Conservation (phyloP, 2,797 vertebrate genomes). For the Odontamblyopus rebecca region DNA sequence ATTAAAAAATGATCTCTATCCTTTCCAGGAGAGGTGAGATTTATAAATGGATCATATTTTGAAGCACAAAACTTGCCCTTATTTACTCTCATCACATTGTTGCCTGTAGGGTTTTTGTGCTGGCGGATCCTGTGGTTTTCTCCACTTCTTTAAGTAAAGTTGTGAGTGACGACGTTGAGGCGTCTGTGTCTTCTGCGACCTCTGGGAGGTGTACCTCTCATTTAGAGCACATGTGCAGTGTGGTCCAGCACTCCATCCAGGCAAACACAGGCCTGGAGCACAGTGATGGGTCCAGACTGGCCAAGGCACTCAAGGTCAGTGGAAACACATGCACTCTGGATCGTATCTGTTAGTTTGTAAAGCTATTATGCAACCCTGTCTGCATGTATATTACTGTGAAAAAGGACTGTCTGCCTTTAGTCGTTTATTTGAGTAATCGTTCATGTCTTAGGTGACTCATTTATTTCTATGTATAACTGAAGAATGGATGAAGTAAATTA, state of each 20-base stretch:
- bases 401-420: no score
- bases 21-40: conserved; percentile 88
- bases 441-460: no score
- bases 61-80: neutral
- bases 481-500: no score
- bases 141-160: conserved; percentile 78
- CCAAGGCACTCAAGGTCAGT: conserved; percentile 83
- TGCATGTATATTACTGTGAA: no score
- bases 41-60: neutral
- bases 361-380: no score
- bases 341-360: no score
- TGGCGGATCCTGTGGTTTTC: conserved; percentile 88
- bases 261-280: conserved; percentile 78
- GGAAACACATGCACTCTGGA: neutral
- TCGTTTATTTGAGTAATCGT: no score
- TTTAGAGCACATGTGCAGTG: conserved; percentile 63
- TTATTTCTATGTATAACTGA: no score
- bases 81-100: neutral
- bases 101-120: conserved; percentile 84
- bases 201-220: conserved; percentile 52
- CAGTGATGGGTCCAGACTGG: conserved; percentile 70
- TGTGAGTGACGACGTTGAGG: conserved; percentile 77
- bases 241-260: conserved; percentile 85
- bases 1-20: conserved; percentile 79
- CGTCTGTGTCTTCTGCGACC: conserved; percentile 41